Conservation (phyloP, 2,113 vertebrate genomes). For the Thinocorus orbignyianus region DNA sequence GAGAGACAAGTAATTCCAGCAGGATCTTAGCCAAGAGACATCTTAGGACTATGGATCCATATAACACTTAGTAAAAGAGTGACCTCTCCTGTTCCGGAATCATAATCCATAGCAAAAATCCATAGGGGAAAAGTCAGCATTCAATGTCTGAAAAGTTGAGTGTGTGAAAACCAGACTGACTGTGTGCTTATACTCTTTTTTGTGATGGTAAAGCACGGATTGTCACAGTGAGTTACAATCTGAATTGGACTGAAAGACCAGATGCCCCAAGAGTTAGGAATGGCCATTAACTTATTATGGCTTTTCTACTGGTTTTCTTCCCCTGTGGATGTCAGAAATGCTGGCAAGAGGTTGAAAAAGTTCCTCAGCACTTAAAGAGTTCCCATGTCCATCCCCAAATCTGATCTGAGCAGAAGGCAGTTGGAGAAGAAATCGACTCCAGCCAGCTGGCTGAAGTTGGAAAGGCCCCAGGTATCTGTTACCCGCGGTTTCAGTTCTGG, state of each 20-base stretch:
- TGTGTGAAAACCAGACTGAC: background rate
- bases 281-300: background rate
- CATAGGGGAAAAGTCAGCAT: background rate
- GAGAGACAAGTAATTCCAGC: background rate
- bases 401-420: background rate
- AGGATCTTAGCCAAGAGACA: conserved; percentile 15
- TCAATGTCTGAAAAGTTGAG: background rate
- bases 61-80: background rate
- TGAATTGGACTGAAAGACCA: background rate
- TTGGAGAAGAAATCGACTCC: background rate
- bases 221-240: background rate
- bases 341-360: background rate
- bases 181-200: background rate
- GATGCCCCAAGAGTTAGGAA: background rate
- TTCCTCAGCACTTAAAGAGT: background rate
- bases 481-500: background rate
- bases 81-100: background rate
- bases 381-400: background rate
- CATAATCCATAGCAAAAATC: background rate
- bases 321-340: background rate
- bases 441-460: background rate
- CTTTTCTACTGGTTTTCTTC: background rate
- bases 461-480: background rate
- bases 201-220: background rate
- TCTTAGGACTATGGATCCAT: background rate